Evolutionary conservation across 2,797 vertebrate species (phyloP), one percentile per base, ranked within the genome.

Genomic region (Karalla daura): DNA sequence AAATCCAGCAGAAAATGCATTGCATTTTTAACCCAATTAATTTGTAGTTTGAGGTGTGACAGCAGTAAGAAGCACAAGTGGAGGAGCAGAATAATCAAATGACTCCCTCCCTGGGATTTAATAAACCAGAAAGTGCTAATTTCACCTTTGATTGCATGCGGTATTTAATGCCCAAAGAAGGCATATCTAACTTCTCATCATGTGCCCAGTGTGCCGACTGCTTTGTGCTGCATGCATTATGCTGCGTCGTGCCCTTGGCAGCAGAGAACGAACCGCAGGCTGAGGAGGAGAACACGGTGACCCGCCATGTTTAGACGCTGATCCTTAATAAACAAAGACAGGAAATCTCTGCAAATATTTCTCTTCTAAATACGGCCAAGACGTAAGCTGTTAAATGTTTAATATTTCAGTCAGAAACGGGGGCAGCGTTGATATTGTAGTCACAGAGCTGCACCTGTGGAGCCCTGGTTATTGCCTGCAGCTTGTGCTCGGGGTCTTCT

Each of bases 31-130:
- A 81, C 78, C 76, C 76, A 89, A 88, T 89, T 89, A 88, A 88
- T 86, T 81, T 82, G 81, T 89, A 81, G 76, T 88, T 85, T 84
- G 83, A 88, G 80, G 86, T 90, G 86, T 90, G 88, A 89, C 83
- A 84, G 84, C 27, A 10, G 77, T 67, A 59, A 78, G 81, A 78
- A 78, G 72, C 76, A 79, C 60, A 81, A 86, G 71, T 80, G 62
- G 63, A 86, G 72, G 63, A 81, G 77, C 80, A 76, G 81, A 81
- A 85, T 84, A 84, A 89, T 87, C 64, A 87, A 84, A 89, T 81
- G 71, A 83, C 81, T 85, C 62, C 80, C 77, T 89, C 65, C 73
- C 70, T 67, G 50, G 62, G 85, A 85, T 83, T 86, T 91, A 84
- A 86, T 87, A 88, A 90, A 85, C 72, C 84, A 86, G 76, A 89